Percentiles rank a stretch among this genome's conserved stretches.
Evolutionary conservation across 2,797 vertebrate genomes (phyloP).

Genomic region (Ctenochaetus hawaiiensis): DNA sequence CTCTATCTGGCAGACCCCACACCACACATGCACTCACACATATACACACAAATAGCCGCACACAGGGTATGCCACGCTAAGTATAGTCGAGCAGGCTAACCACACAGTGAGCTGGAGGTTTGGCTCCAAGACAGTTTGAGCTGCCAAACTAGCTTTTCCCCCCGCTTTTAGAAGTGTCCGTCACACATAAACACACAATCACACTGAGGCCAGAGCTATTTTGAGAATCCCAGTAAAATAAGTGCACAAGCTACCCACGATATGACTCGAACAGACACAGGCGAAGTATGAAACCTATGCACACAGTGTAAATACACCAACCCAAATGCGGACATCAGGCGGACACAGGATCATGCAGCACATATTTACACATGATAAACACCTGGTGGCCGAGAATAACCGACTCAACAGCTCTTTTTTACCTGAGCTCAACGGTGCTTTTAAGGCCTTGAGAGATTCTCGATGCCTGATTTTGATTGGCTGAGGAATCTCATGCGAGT

Average conservation of each 20-base stretch:
- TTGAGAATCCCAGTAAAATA: conserved; percentile 64
- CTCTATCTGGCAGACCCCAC: conserved; percentile 63
- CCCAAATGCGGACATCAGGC: conserved; percentile 42
- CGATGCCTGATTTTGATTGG: conserved; percentile 61
- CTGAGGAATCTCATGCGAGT: conserved; percentile 65
- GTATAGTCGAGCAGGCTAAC: conserved; percentile 74
- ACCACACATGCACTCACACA: conserved; percentile 21
- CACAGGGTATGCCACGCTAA: conserved; percentile 62
- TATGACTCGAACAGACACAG: conserved; percentile 55
- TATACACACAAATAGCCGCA: conserved; percentile 35
- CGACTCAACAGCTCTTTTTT: conserved; percentile 59
- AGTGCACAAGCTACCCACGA: conserved; percentile 42
- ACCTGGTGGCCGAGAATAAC: conserved; percentile 67
- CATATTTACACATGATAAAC: conserved; percentile 78
- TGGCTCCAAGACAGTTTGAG: conserved; percentile 54
- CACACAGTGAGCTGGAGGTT: conserved; percentile 73
- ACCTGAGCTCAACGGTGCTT: conserved; percentile 60
- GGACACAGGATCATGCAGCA: conserved; percentile 33
- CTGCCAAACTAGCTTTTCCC: conserved; percentile 58
- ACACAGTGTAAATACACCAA: conserved; percentile 60
- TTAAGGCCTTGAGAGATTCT: conserved; percentile 49
- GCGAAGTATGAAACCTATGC: conserved; percentile 33
- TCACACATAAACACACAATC: conserved; percentile 77
- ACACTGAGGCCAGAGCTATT: conserved; percentile 71
- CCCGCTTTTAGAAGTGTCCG: conserved; percentile 68